Conservation (phyloP, 2,888 invertebrate species). For the Folsomia manolachei region DNA sequence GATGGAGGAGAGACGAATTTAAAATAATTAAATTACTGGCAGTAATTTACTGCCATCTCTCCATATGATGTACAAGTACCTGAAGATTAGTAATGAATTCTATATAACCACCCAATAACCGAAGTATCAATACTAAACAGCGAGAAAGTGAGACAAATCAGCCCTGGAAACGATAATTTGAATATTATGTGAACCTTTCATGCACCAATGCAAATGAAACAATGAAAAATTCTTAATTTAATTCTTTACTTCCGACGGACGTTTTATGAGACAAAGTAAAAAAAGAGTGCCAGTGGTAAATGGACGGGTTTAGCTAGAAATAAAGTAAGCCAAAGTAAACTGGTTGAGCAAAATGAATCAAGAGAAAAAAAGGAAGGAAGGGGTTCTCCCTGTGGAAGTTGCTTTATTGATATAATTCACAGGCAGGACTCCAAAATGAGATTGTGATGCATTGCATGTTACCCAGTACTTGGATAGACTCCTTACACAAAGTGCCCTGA, state of each 20-base stretch:
- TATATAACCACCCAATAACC: too few species aligned
- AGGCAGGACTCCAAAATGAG: background rate
- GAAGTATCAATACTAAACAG: too few species aligned
- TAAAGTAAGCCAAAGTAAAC: too few species aligned
- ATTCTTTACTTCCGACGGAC: conserved; percentile 48
- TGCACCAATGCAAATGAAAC: conserved; percentile 9
- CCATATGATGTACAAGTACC: too few species aligned
- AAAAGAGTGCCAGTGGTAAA: conserved; percentile 12
- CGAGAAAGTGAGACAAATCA: too few species aligned
- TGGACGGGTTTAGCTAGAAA: too few species aligned
- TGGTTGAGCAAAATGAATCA: background rate
- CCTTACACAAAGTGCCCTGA: background rate
- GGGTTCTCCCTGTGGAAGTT: conserved; percentile 9
- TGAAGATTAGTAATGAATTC: too few species aligned
- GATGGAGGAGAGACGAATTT: too few species aligned
- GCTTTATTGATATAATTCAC: conserved; percentile 8
- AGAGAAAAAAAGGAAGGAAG: conserved; percentile 2
- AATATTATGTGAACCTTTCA: background rate
- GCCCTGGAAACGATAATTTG: too few species aligned
- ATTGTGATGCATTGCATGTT: conserved; percentile 6
- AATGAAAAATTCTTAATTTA: conserved; percentile 30
- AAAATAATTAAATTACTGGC: too few species aligned
- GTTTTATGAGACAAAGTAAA: conserved; percentile 27
- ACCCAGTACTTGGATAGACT: too few species aligned
- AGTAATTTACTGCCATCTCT: too few species aligned